These are phyloP conservation scores for Dendrocincla fuliginosa DNA, from an alignment of 2,797 vertebrate species.

Conservation along the genomic window DNA sequence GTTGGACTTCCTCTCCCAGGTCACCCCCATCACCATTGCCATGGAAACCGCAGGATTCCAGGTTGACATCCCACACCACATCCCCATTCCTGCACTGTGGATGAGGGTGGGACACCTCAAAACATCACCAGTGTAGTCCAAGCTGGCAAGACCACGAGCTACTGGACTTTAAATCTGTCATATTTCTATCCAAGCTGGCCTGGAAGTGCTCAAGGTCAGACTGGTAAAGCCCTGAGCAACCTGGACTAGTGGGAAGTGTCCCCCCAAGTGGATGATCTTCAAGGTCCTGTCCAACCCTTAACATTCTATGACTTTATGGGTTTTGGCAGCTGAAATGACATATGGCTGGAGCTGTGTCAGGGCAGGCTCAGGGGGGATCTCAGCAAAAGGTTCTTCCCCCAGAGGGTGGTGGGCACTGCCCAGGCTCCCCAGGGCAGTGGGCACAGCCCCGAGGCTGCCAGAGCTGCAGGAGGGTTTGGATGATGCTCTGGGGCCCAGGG, in stretches of 20 bases:
- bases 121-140: background rate
- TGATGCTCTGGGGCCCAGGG: background rate
- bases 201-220: background rate
- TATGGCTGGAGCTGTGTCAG: background rate
- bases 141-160: background rate
- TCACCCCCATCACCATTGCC: background rate
- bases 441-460: background rate
- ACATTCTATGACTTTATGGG: background rate
- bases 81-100: background rate
- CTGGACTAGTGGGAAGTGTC: background rate
- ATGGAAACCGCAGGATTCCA: background rate
- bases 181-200: background rate
- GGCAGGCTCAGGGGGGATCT: background rate
- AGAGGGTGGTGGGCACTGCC: background rate
- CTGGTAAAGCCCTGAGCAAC: background rate
- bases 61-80: background rate
- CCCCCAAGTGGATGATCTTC: no score
- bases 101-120: background rate
- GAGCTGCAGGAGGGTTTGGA: background rate
- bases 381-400: background rate
- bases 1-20: background rate
- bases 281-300: background rate
- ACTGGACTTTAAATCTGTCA: background rate
- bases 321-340: background rate
- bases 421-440: background rate